Conservation (phyloP, 1,140 invertebrate genomes). For the Colletes gigas region DNA sequence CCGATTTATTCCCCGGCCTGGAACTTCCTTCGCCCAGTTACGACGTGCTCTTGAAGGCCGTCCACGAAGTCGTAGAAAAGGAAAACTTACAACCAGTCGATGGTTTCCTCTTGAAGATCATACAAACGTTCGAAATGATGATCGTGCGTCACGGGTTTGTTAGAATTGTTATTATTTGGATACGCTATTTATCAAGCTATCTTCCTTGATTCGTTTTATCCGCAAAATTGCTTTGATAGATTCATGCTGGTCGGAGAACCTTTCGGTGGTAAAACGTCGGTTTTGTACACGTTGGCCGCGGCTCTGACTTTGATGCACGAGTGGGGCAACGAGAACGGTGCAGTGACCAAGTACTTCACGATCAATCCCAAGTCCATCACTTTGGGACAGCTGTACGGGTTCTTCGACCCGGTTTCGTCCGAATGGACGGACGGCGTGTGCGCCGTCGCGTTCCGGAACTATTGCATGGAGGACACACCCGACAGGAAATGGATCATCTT, state of each 20-base stretch:
- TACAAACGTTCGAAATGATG: constrained; percentile 92
- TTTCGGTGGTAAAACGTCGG: constrained; percentile 86
- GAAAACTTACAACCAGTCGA: constrained; percentile 88
- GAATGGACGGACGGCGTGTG: constrained; percentile 96
- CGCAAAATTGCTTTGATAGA: too few species aligned
- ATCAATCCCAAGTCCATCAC: constrained; percentile 96
- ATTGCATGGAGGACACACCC: constrained; percentile 84
- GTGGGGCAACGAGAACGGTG: constrained; percentile 79
- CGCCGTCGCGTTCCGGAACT: constrained; percentile 88
- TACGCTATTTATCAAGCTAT: too few species aligned
- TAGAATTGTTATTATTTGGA: too few species aligned
- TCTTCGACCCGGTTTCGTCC: constrained; percentile 93
- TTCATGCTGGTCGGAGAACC: constrained; percentile 89
- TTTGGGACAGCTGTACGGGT: constrained; percentile 94
- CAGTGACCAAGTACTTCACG: constrained; percentile 87
- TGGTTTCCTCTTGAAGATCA: constrained; percentile 87
- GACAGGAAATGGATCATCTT: constrained; percentile 90
- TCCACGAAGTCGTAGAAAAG: constrained; percentile 80
- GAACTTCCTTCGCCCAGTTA: constrained; percentile 89
- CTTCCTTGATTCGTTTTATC: too few species aligned
- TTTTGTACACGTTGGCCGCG: constrained; percentile 85
- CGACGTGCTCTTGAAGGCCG: constrained; percentile 83
- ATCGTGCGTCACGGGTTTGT: constrained; percentile 81
- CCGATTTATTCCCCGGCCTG: constrained; percentile 94
- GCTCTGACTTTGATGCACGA: constrained; percentile 87